These are phyloP conservation scores for Hoplias malabaricus DNA, from an alignment of 2,113 vertebrate species.

Conservation along the genomic window DNA sequence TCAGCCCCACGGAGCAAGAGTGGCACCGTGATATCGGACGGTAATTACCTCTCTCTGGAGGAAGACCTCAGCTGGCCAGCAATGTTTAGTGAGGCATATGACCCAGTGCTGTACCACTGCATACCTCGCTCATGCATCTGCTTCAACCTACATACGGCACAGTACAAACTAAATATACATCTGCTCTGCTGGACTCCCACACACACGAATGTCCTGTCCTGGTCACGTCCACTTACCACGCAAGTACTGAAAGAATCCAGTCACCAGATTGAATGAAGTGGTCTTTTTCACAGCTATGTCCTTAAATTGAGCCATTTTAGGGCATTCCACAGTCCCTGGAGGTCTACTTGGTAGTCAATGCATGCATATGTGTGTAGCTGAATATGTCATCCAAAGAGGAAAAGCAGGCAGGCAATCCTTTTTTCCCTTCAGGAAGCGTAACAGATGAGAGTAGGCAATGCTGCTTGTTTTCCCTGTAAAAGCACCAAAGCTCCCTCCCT, in stretches of 20 bases:
- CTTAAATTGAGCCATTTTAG: conserved; percentile 77
- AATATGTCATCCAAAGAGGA: conserved; percentile 64
- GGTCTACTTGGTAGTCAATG: conserved; percentile 60
- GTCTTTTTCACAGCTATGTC: conserved; percentile 74
- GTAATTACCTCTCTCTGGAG: conserved; percentile 59
- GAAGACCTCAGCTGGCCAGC: conserved; percentile 63
- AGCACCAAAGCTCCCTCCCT: conserved; percentile 61
- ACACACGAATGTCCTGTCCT: not conserved
- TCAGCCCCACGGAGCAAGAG: conserved; percentile 47
- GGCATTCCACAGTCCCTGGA: conserved; percentile 57
- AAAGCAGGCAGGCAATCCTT: conserved; percentile 48
- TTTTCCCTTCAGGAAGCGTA: conserved; percentile 68
- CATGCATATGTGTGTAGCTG: conserved; percentile 49
- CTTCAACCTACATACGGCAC: conserved; percentile 55
- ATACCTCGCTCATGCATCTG: conserved; percentile 54
- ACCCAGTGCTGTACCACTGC: conserved; percentile 56
- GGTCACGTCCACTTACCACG: conserved; percentile 86
- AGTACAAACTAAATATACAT: conserved; percentile 44
- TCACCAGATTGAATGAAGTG: conserved; percentile 75
- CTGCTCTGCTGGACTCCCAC: conserved; percentile 9
- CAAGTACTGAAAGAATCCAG: conserved; percentile 78
- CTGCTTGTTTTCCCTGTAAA: conserved; percentile 60
- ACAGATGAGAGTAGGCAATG: conserved; percentile 62
- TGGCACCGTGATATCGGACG: conserved; percentile 54
- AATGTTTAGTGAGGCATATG: conserved; percentile 66